Evolutionary conservation across 2,797 vertebrate genomes (phyloP).

Genomic region (Acridotheres tristis): DNA sequence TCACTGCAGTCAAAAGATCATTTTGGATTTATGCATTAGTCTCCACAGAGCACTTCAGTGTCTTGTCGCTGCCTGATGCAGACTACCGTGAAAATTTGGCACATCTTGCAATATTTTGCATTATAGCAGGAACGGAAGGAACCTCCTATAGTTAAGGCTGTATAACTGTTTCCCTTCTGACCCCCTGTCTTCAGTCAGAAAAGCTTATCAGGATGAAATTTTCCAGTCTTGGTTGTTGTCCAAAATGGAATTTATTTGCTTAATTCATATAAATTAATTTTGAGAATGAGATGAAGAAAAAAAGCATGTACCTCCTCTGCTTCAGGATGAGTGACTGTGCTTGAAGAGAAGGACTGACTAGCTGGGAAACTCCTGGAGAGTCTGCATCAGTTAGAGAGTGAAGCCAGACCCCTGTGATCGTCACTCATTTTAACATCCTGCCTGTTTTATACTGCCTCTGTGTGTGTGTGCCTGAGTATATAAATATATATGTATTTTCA

Average conservation of each 20-base stretch:
- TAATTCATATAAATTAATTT: conserved; percentile 20
- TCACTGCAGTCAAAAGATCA: neutral
- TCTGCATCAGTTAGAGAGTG: neutral
- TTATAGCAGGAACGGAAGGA: conserved; percentile 17
- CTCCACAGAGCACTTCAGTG: neutral
- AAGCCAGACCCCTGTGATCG: neutral
- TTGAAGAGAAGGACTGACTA: neutral
- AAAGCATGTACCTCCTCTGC: neutral
- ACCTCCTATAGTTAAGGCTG: conserved; percentile 5
- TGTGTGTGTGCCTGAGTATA: neutral
- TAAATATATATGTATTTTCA: neutral
- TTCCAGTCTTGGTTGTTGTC: conserved; percentile 29
- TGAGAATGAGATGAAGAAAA: neutral
- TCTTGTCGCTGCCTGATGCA: neutral
- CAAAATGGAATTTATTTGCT: conserved; percentile 33
- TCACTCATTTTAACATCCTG: conserved; percentile 5
- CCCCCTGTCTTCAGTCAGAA: conserved; percentile 36
- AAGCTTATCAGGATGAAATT: conserved; percentile 24
- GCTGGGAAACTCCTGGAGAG: conserved; percentile 2
- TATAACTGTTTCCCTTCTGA: conserved; percentile 37
- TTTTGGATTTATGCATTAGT: neutral
- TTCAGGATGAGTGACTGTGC: neutral
- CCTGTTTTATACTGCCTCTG: neutral
- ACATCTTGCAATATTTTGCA: conserved; percentile 21
- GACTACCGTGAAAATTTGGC: conserved; percentile 22